These are phyloP conservation scores for Epistrophe eligans DNA, from an alignment of 2,888 invertebrate genomes.

Conservation along the genomic window DNA sequence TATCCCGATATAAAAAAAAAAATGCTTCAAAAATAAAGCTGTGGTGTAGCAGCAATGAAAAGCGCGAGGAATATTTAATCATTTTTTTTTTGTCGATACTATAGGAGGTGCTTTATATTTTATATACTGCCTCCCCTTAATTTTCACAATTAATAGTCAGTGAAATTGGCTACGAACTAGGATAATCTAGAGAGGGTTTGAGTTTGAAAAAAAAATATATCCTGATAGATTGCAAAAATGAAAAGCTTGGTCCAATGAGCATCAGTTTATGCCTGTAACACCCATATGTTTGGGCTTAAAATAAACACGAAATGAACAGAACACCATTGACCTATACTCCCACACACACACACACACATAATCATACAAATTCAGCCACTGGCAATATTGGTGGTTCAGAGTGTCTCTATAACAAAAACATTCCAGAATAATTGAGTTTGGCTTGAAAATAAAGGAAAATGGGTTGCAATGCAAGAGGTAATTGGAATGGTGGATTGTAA, in stretches of 20 bases:
- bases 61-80: neutral
- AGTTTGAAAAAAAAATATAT: constrained; percentile 33
- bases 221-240: constrained; percentile 42
- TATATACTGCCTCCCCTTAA: neutral
- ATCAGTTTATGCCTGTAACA: constrained; percentile 39
- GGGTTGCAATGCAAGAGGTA: neutral
- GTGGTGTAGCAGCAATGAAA: constrained; percentile 8
- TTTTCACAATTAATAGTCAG: constrained; percentile 59
- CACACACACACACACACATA: neutral
- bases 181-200: neutral
- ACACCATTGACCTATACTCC: constrained; percentile 57
- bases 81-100: constrained; percentile 4
- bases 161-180: constrained; percentile 15
- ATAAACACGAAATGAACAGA: constrained; percentile 64
- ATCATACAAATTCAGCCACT: neutral
- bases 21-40: constrained; percentile 1
- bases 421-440: constrained; percentile 52
- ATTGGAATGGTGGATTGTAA: constrained; percentile 16
- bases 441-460: neutral
- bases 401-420: constrained; percentile 28
- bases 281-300: constrained; percentile 37
- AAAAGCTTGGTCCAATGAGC: constrained; percentile 58
- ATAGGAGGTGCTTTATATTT: neutral
- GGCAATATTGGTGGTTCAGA: constrained; percentile 18
- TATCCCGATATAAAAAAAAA: neutral